phyloP scores from a whole-genome alignment of 2,113 vertebrate species.

The Otocyon megalotis region DNA sequence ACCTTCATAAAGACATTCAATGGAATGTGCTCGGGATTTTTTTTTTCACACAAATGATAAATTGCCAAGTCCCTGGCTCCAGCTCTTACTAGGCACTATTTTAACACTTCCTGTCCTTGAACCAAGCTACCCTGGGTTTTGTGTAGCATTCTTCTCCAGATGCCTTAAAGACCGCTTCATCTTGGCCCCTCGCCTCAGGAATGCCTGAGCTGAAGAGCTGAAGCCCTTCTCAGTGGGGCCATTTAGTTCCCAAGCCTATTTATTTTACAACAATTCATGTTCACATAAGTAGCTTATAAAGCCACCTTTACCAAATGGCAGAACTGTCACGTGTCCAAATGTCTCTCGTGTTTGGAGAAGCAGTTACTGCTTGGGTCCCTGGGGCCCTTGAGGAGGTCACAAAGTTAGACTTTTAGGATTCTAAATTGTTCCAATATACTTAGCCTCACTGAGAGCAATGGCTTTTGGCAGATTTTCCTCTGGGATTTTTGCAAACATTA shows the following conservation, averaged over 20 bases:
- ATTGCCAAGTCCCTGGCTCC: constrained; percentile 25
- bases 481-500: not conserved
- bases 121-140: not conserved
- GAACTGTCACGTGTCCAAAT: not conserved
- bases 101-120: constrained; percentile 16
- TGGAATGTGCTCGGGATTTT: not conserved
- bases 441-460: not conserved
- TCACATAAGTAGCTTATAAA: not conserved
- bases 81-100: not conserved
- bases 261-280: not conserved
- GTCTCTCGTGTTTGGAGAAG: too few relatives aligned
- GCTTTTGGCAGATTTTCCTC: not conserved
- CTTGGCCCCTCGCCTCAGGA: not conserved
- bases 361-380: too few relatives aligned
- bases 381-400: not conserved
- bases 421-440: not conserved
- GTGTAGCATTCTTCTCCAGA: not conserved
- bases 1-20: constrained; percentile 12
- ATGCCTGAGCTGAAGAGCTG: too few relatives aligned
- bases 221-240: not conserved
- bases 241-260: not conserved
- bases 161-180: not conserved
- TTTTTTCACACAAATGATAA: not conserved
- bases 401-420: not conserved
- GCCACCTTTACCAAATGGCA: not conserved